phyloP scores from a whole-genome alignment of 2,888 invertebrate species.

The Drosophila subsilvestris region DNA sequence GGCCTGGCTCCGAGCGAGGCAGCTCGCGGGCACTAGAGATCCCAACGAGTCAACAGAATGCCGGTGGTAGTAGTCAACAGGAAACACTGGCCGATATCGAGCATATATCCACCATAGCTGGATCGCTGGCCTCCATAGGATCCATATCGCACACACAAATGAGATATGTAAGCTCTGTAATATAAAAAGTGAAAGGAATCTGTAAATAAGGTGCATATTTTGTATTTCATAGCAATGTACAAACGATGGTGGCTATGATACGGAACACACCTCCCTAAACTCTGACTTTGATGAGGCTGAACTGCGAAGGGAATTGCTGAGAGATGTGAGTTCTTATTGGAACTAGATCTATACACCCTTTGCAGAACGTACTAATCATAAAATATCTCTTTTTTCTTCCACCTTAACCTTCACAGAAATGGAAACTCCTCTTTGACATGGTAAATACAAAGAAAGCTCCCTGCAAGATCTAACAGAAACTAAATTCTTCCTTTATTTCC shows the following conservation, averaged over 20 bases:
- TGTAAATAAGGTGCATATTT: not conserved
- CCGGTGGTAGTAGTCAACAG: slow-evolving; percentile 83
- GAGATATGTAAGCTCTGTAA: slow-evolving; percentile 74
- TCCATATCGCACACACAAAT: slow-evolving; percentile 86
- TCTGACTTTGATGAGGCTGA: slow-evolving; percentile 92
- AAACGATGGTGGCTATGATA: slow-evolving; percentile 88
- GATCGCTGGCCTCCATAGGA: slow-evolving; percentile 87
- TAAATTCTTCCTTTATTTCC: not conserved
- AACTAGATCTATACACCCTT: not conserved
- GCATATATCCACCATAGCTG: slow-evolving; percentile 90
- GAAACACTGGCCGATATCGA: slow-evolving; percentile 88
- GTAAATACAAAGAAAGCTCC: slow-evolving; percentile 84
- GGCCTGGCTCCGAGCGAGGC: slow-evolving; percentile 82
- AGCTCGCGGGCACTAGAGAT: slow-evolving; percentile 81
- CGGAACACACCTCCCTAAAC: slow-evolving; percentile 92
- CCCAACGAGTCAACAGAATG: slow-evolving; percentile 76
- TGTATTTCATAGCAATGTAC: slow-evolving; percentile 72
- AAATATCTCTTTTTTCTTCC: not conserved
- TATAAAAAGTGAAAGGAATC: not conserved
- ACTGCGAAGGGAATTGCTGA: slow-evolving; percentile 89
- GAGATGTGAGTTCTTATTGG: slow-evolving; percentile 88
- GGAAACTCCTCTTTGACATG: slow-evolving; percentile 94
- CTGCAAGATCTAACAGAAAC: no score
- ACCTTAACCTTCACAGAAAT: slow-evolving; percentile 88
- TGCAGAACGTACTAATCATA: not conserved